Conservation (phyloP, 2,113 vertebrate species). For the Ceyx melanurus region DNA sequence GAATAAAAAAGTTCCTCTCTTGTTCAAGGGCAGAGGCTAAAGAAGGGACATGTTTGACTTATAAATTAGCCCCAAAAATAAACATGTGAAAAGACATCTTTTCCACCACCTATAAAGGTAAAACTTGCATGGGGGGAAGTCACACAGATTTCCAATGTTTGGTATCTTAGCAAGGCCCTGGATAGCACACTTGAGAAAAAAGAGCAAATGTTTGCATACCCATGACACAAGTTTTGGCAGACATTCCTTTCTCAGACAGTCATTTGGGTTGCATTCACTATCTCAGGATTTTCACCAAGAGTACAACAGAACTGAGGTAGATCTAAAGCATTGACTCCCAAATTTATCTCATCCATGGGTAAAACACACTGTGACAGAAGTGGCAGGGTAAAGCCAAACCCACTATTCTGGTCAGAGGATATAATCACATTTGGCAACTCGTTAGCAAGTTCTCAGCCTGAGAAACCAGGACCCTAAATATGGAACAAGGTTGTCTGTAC, state of each 20-base stretch:
- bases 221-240: slow-evolving; percentile 8
- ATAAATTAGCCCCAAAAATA: not conserved
- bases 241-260: not conserved
- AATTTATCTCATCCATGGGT: not conserved
- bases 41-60: not conserved
- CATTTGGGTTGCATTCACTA: not conserved
- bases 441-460: not conserved
- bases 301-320: not conserved
- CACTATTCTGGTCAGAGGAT: not conserved
- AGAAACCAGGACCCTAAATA: not conserved
- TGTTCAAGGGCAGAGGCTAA: not conserved
- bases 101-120: not conserved
- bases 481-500: not conserved
- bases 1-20: not conserved
- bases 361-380: not conserved
- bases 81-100: not conserved
- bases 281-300: not conserved
- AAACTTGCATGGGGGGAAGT: not conserved
- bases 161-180: not conserved
- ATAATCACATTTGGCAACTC: not conserved
- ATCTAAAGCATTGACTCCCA: not conserved
- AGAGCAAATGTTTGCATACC: slow-evolving; percentile 1
- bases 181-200: not conserved
- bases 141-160: not conserved
- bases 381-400: not conserved